Percentiles rank a stretch among this genome's conserved stretches.
Evolutionary conservation across 2,113 vertebrate species (phyloP).

Genomic region (Motacilla tschutschensis): DNA sequence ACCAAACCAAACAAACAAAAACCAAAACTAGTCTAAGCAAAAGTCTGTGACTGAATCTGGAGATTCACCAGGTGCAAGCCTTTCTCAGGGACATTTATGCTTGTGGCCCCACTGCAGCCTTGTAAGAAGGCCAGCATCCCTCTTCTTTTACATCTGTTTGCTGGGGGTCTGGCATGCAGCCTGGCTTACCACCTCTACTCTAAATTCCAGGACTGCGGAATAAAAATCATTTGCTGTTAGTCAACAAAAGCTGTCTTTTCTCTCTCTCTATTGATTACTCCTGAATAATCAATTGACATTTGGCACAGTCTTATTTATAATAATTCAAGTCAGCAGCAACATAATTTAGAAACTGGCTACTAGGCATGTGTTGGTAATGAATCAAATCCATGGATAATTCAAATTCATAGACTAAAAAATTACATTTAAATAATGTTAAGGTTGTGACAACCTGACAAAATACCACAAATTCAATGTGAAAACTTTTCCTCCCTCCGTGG

Average conservation of each 20-base stretch:
- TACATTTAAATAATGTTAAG: conserved; percentile 66
- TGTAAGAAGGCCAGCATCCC: neutral
- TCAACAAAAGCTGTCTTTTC: conserved; percentile 48
- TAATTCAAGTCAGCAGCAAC: conserved; percentile 66
- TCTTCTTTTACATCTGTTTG: neutral
- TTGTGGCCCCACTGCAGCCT: neutral
- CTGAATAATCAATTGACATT: conserved; percentile 72
- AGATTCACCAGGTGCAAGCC: neutral
- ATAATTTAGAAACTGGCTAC: conserved; percentile 67
- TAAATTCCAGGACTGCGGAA: conserved; percentile 7
- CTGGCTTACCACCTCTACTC: neutral
- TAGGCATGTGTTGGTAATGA: conserved; percentile 65
- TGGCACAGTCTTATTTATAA: conserved; percentile 69
- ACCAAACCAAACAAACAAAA: too few species aligned
- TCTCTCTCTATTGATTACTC: conserved; percentile 59
- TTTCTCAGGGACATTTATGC: neutral
- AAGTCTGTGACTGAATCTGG: neutral
- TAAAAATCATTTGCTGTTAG: conserved; percentile 56
- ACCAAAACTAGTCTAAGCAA: neutral
- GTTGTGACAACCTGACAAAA: conserved; percentile 56
- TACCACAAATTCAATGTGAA: conserved; percentile 34
- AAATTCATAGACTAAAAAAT: conserved; percentile 63
- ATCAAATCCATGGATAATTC: conserved; percentile 67
- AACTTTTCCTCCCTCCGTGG: neutral
- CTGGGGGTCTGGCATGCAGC: neutral